Percentiles rank a stretch among this genome's conserved stretches.
Evolutionary conservation across 2,888 invertebrate species (phyloP).

Genomic region (Protodeltote pygarga): DNA sequence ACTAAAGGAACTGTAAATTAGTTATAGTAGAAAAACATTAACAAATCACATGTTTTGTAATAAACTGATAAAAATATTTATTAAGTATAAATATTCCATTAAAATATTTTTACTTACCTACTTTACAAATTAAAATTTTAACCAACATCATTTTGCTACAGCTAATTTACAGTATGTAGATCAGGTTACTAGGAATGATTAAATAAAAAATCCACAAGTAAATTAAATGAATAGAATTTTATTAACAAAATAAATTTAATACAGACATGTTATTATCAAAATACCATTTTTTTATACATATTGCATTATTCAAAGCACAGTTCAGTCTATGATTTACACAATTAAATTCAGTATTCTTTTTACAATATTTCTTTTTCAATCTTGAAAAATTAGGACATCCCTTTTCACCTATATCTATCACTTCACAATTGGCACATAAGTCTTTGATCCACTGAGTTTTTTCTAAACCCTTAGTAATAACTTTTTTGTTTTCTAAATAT

Average conservation of each 20-base stretch:
- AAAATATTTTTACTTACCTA: too few species aligned
- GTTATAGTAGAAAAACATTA: too few species aligned
- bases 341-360: not conserved
- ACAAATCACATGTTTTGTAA: too few species aligned
- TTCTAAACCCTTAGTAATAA: not conserved
- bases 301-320: conserved; percentile 2
- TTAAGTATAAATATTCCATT: too few species aligned
- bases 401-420: not conserved
- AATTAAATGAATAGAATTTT: not conserved
- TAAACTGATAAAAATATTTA: too few species aligned
- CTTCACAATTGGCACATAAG: not conserved
- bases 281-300: conserved; percentile 5
- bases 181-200: too few species aligned
- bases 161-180: too few species aligned
- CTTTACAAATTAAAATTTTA: not conserved
- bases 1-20: too few species aligned
- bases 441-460: not conserved
- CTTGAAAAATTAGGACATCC: not conserved
- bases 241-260: too few species aligned
- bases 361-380: conserved; percentile 2
- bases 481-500: not conserved
- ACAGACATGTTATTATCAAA: too few species aligned
- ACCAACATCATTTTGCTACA: too few species aligned
- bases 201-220: too few species aligned
- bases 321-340: not conserved